Evolutionary conservation across 2,888 invertebrate species (phyloP), one percentile per base, ranked within the genome.

Genomic region (Imbricaverruca yamaguchii): DNA sequence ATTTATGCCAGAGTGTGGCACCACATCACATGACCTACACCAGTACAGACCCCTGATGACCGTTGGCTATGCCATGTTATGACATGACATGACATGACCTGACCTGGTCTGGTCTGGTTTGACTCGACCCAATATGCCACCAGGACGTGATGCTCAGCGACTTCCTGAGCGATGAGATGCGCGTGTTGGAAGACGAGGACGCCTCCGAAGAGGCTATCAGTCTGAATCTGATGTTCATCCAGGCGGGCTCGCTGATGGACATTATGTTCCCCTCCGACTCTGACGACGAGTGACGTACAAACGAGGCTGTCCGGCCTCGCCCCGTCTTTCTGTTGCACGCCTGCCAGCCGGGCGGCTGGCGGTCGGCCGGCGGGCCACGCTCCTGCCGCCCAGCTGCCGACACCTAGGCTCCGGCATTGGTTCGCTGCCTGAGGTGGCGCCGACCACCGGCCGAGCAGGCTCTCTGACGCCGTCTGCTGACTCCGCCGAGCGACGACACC

Each of bases 81-180:
- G 39, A 39, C 39, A 39, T 39, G 39, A 39, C 39, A 39, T 39
- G 39, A 39, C 39, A 39, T 39, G 39, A 39, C 39, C 39, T 39
- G 39, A 39, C 39, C 1, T 39, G 39, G 2, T 4, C 39, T 39
- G 39, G 4, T 4, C 39, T 39, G 39, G 39, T 4, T 4, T 39
- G 39, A 39, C 39, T 39, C 39, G 39, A 39, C 39, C 39, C 1
- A 39, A 39, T 39, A 39, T 39, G 39, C 25, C 57, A 23, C 13
- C 59, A 79, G 79, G 79, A 79, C 79, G 57, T 79, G 12, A 56
- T 79, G 79, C 57, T 79, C 13, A 21, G 57, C 57, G 79, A 79
- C 79, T 79, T 79, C 25, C 79, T 79, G 3, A 57, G 57, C 57
- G 79, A 59, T 25, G 79, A 79, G 79, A 79, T 79, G 79, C 59